Evolutionary conservation across 2,797 vertebrate species (phyloP).

Genomic region (Fratercula arctica): DNA sequence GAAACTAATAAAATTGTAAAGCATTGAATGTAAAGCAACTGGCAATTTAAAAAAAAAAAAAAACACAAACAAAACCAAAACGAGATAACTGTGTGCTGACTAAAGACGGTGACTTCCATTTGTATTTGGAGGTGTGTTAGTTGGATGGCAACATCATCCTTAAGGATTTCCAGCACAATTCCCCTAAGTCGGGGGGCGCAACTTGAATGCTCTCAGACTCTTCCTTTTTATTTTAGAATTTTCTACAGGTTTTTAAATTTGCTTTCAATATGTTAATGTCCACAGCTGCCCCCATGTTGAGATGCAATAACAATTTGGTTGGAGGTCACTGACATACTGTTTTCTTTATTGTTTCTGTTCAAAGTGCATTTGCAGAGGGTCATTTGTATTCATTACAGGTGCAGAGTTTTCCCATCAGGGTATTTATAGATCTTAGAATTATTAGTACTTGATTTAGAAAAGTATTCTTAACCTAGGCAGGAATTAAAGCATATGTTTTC

Average conservation of each 20-base stretch:
- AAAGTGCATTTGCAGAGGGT: neutral
- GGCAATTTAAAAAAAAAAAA: neutral
- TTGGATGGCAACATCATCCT: neutral
- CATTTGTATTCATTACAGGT: slow-evolving; percentile 25
- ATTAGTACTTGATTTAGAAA: slow-evolving; percentile 22
- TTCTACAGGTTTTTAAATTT: neutral
- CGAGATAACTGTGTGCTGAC: neutral
- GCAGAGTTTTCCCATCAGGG: slow-evolving; percentile 8
- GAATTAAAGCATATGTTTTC: neutral
- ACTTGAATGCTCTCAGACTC: neutral
- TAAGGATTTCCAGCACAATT: neutral
- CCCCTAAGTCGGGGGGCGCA: neutral
- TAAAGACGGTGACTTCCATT: neutral
- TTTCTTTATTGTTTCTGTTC: neutral
- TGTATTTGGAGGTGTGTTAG: neutral
- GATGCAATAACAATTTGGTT: neutral
- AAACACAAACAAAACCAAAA: neutral
- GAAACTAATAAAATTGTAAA: neutral
- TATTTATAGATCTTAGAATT: slow-evolving; percentile 45
- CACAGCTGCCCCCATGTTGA: neutral
- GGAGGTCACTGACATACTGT: neutral
- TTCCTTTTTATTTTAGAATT: neutral
- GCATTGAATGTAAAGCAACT: neutral
- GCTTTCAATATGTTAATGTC: neutral
- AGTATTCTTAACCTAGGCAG: neutral